These are phyloP conservation scores for Cryptus armator DNA, from an alignment of 2,888 invertebrate species.

Conservation along the genomic window DNA sequence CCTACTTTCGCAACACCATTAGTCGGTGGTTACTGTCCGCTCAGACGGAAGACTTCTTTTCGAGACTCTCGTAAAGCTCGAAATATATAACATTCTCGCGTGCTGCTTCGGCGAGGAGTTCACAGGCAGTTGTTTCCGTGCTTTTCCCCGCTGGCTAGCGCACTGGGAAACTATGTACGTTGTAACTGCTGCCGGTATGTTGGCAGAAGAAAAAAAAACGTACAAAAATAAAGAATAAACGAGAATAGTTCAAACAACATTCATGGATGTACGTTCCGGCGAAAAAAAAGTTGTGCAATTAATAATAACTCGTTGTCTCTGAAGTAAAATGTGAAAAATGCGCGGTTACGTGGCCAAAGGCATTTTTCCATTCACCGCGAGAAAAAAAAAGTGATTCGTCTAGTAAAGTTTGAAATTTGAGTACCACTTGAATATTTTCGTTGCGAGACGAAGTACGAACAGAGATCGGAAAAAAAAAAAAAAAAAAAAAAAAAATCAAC, in stretches of 20 bases:
- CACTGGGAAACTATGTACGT: slow-evolving; percentile 21
- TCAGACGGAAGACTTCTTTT: slow-evolving; percentile 66
- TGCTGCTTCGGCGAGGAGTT: slow-evolving; percentile 35
- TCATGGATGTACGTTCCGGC: slow-evolving; percentile 57
- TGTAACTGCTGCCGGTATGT: slow-evolving; percentile 19
- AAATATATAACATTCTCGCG: slow-evolving; percentile 42
- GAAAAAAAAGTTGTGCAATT: slow-evolving; percentile 63
- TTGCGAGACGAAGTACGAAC: too few relatives aligned
- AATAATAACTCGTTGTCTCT: slow-evolving; percentile 63
- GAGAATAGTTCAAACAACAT: slow-evolving; percentile 64
- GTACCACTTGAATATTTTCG: too few relatives aligned
- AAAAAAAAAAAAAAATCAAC: too few relatives aligned
- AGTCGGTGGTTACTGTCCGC: slow-evolving; percentile 60
- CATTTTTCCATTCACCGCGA: slow-evolving; percentile 30
- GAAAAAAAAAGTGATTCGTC: not conserved
- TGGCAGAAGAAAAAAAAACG: slow-evolving; percentile 4
- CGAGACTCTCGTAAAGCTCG: slow-evolving; percentile 67
- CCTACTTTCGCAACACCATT: slow-evolving; percentile 69
- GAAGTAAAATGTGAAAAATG: slow-evolving; percentile 54
- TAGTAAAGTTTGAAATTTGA: too few relatives aligned
- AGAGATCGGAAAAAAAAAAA: too few relatives aligned
- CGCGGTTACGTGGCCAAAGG: slow-evolving; percentile 12
- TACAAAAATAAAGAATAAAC: slow-evolving; percentile 24
- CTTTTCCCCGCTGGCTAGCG: slow-evolving; percentile 19
- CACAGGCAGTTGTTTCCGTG: slow-evolving; percentile 38